Evolutionary conservation across 2,113 vertebrate species (phyloP), one percentile per base, ranked within the genome.

Genomic region (Plecturocebus donacophilus): DNA sequence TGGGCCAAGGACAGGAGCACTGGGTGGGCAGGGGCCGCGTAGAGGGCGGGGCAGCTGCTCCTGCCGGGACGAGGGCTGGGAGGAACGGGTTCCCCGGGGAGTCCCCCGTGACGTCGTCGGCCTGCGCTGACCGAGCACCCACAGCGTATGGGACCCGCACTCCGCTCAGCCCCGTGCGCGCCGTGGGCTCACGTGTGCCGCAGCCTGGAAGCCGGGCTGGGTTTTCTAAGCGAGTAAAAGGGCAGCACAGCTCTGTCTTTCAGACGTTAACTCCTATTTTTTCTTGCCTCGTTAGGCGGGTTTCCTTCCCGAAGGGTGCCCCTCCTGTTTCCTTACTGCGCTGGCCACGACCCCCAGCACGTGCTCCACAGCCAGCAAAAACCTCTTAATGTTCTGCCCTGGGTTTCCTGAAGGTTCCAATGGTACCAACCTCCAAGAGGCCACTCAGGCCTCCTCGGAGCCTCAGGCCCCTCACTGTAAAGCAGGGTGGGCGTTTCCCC

Each of bases 341-440:
- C 2, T 4, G 81, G 45, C 93, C 87, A 47, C 27, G 38, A 21
- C 75, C 87, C 42, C n/a, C 81, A 27, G 73, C 8, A 35, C 11
- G n/a, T 14, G 25, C 25, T 12, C 7, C 23, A 68, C 17, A 8
- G 68, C 4, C 25, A 32, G 21, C 3, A 7, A 66, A 40, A 49
- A 25, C 32, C 20, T 7, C 12, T 40, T 6, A 8, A 14, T 19
- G 30, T 5, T 77, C 45, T 35, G 30, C 17, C n/a, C 8, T 21
- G 12, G 19, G 52, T 42, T 70, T 35, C 8, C 79, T 17, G 10
- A 35, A 40, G 68, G n/a, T 54, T 25, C 45, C 45, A 9, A 8
- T 4, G 25, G 25, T 1, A 58, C 12, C 0, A 1, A 23, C 56
- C 5, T 9, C 1, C 4, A 2, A 11, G n/a, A 17, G 20, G 30